A percentile compares a stretch with the other conserved stretches of the same genome.
These are phyloP conservation scores for Phataginus tetradactyla DNA, from an alignment of 2,797 vertebrate genomes.

Conservation along the genomic window DNA sequence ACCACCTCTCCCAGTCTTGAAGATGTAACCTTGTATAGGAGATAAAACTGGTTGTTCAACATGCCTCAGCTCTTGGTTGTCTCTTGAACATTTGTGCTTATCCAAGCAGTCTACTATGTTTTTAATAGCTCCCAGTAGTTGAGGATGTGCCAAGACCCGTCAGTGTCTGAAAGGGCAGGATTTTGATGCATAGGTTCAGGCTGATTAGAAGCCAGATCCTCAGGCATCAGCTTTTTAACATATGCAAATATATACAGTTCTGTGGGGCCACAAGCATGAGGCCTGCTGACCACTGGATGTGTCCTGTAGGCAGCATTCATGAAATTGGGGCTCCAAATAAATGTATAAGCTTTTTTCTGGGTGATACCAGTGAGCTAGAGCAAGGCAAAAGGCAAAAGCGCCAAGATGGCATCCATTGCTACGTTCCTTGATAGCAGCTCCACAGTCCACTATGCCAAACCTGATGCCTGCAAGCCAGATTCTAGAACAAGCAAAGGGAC, in stretches of 20 bases:
- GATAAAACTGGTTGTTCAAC: background rate
- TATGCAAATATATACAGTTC: background rate
- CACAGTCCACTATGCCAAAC: background rate
- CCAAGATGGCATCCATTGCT: background rate
- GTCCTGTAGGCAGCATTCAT: background rate
- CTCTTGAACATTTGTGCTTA: background rate
- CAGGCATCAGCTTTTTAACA: background rate
- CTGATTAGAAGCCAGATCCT: background rate
- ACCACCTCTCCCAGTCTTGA: background rate
- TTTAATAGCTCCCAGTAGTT: background rate
- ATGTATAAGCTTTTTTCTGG: background rate
- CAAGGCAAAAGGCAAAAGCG: background rate
- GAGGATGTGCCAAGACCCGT: background rate
- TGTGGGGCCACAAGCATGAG: background rate
- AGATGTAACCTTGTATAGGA: background rate
- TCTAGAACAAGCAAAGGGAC: background rate
- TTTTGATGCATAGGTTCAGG: background rate
- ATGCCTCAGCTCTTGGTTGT: background rate
- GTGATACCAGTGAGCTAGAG: background rate
- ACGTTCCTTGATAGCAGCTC: background rate
- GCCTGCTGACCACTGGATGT: background rate
- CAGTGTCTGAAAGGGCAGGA: background rate
- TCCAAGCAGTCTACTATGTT: background rate
- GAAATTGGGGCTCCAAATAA: background rate
- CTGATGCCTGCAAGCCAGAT: background rate